phyloP scores from a whole-genome alignment of 2,888 invertebrate species.

The Furcula furcula region DNA sequence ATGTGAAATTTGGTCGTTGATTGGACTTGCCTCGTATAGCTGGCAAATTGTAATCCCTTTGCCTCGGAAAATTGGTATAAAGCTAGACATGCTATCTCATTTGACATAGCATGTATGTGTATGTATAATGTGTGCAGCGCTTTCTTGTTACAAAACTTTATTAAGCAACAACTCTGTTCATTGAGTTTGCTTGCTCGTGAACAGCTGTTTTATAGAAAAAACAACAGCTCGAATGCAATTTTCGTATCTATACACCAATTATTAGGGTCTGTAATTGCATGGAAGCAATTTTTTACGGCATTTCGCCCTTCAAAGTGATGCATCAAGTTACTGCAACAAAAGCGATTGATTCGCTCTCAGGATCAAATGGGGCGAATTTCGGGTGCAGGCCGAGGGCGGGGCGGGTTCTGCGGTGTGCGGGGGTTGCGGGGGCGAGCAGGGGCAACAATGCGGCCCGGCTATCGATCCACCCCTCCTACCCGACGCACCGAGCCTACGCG shows the following conservation, averaged over 20 bases:
- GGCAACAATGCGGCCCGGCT: conserved; percentile 78
- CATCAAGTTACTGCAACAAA: conserved; percentile 73
- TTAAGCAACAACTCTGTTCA: conserved; percentile 11
- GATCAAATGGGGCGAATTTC: conserved; percentile 77
- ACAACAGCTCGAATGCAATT: conserved; percentile 9
- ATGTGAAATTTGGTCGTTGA: too few species aligned
- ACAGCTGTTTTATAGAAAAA: conserved; percentile 32
- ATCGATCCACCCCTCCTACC: conserved; percentile 70
- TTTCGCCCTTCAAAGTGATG: conserved; percentile 43
- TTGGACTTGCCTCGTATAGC: too few species aligned
- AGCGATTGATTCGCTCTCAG: conserved; percentile 73
- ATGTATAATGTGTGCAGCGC: conserved; percentile 26
- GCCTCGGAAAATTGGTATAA: too few species aligned
- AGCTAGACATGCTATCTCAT: too few species aligned
- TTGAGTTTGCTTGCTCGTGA: conserved; percentile 18
- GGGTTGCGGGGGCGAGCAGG: conserved; percentile 36
- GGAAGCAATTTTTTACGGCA: conserved; percentile 16
- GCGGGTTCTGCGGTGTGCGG: conserved; percentile 40
- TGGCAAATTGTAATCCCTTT: too few species aligned
- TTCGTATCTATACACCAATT: conserved; percentile 13
- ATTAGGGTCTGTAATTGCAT: conserved; percentile 15
- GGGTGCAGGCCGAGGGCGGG: conserved; percentile 58
- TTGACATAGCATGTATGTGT: too few species aligned
- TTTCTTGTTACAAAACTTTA: conserved; percentile 34
- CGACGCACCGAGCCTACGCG: conserved; percentile 62